phyloP scores from a whole-genome alignment of 2,888 invertebrate genomes.

The Andricus quercusramuli region DNA sequence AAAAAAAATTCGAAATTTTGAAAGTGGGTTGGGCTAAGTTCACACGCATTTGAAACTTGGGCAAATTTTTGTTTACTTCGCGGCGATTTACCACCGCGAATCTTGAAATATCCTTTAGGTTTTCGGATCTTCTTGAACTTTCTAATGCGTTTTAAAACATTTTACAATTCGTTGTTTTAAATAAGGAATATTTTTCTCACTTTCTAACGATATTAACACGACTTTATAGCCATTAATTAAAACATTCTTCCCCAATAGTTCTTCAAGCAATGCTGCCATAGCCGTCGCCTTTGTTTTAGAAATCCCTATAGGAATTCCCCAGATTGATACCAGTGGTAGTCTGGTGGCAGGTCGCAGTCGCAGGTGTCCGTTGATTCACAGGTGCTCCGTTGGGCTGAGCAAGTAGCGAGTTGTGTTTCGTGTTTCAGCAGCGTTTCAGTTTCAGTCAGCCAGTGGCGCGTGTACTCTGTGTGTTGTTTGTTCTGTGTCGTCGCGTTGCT shows the following conservation, averaged over 20 bases:
- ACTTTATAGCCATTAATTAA: background rate
- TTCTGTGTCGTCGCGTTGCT: slow-evolving; percentile 26
- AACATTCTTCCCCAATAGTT: background rate
- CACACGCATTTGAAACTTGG: no score
- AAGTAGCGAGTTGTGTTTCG: slow-evolving; percentile 30
- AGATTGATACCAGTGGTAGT: slow-evolving; percentile 15
- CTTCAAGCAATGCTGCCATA: background rate
- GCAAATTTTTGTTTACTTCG: no score
- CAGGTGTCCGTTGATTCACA: slow-evolving; percentile 15
- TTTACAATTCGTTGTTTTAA: no score
- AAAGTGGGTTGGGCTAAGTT: no score
- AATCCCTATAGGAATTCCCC: slow-evolving; percentile 13
- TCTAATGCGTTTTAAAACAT: no score
- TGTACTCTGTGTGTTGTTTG: slow-evolving; percentile 15
- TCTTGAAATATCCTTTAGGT: no score
- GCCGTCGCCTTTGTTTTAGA: background rate
- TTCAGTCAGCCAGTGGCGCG: slow-evolving; percentile 40
- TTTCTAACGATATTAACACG: background rate
- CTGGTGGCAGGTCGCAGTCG: slow-evolving; percentile 25
- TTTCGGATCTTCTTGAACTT: no score
- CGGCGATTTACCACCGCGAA: no score
- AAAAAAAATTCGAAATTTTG: no score
- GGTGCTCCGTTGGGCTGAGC: slow-evolving; percentile 18
- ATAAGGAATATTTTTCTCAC: background rate
- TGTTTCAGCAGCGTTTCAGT: slow-evolving; percentile 42